Evolutionary conservation across 2,797 vertebrate genomes (phyloP).

Genomic region (Enteromius thamalakanensis): DNA sequence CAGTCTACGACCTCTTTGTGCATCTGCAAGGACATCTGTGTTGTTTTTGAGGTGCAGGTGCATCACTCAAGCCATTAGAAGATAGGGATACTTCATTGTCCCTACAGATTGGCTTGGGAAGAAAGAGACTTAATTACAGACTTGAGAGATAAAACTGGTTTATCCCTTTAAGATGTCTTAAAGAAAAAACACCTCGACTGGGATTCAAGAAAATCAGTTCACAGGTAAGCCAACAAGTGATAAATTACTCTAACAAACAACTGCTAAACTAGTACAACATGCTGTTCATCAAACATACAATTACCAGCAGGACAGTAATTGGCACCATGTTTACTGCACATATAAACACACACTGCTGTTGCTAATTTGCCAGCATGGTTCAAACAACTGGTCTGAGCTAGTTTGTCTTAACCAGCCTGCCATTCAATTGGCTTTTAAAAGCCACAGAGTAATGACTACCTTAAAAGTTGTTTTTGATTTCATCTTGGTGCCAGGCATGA

Average conservation of each 20-base stretch:
- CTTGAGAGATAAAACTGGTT: slow-evolving; percentile 21
- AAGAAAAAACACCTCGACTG: not conserved
- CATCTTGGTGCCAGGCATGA: not conserved
- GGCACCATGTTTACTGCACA: slow-evolving; percentile 46
- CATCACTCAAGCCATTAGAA: slow-evolving; percentile 44
- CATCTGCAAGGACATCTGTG: slow-evolving; percentile 61
- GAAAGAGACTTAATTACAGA: slow-evolving; percentile 28
- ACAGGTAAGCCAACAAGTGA: slow-evolving; percentile 49
- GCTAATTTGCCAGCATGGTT: slow-evolving; percentile 61
- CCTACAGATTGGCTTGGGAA: slow-evolving; percentile 37
- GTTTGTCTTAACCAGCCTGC: slow-evolving; percentile 14
- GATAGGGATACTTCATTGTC: slow-evolving; percentile 41
- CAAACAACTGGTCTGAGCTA: slow-evolving; percentile 33
- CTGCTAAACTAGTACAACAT: slow-evolving; percentile 53
- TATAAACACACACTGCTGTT: slow-evolving; percentile 45
- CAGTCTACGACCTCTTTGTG: slow-evolving; percentile 53
- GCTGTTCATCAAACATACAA: slow-evolving; percentile 55
- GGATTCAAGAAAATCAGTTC: slow-evolving; percentile 25
- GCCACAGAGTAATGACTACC: slow-evolving; percentile 20
- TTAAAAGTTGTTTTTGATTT: slow-evolving; percentile 9
- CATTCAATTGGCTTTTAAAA: slow-evolving; percentile 28
- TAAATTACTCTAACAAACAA: slow-evolving; percentile 51
- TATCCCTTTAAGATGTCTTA: not conserved
- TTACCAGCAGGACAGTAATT: slow-evolving; percentile 59
- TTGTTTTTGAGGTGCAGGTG: slow-evolving; percentile 56